Evolutionary conservation across 2,113 vertebrate genomes (phyloP), one percentile per base, ranked within the genome.

Genomic region (Sceloporus tristichus): DNA sequence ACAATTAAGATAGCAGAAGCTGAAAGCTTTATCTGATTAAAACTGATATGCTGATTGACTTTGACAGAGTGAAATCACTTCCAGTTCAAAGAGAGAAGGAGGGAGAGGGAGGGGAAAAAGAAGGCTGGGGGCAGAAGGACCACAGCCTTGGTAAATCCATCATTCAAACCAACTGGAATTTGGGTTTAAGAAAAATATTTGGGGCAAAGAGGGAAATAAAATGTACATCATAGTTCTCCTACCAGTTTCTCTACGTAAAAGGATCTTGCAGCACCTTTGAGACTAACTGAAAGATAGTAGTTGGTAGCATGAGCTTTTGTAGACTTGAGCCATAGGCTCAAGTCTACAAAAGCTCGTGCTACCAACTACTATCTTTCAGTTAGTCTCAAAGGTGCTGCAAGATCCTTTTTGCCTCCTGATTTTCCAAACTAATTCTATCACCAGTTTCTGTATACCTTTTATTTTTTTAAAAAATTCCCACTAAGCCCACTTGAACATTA

Each of bases 11-110:
- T 93, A 94, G 92, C 75, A 93, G 93, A 95, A 96, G 90, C 91
- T 90, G 94, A 95, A 95, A 95, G 93, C 88, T 95, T 93, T 94
- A 95, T 93, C 95, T 96, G 94, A 95, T 97, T 96, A 95, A 94
- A 95, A 91, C 90, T 85, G 91, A 94, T 91, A 95, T 86, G 94
- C 92, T 96, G 96, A 98, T 95, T 96, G 97, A 96, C 95, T 95
- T 92, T 92, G 94, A 94, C 88, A 89, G 91, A 93, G 90, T 95
- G 91, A 93, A 93, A 93, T 96, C 94, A 93, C 91, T 95, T 95
- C 92, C 90, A 94, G 83, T 93, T 87, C 40, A 91, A 85, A 91
- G 86, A 88, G 79, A 70, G 79, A 93, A 90, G 70, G 88, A 91
- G 90, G 90, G 38, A 29, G 29, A 53, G 66, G 0, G 66, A 84